Evolutionary conservation across 2,797 vertebrate species (phyloP).

Genomic region (Phoeniculus purpureus): DNA sequence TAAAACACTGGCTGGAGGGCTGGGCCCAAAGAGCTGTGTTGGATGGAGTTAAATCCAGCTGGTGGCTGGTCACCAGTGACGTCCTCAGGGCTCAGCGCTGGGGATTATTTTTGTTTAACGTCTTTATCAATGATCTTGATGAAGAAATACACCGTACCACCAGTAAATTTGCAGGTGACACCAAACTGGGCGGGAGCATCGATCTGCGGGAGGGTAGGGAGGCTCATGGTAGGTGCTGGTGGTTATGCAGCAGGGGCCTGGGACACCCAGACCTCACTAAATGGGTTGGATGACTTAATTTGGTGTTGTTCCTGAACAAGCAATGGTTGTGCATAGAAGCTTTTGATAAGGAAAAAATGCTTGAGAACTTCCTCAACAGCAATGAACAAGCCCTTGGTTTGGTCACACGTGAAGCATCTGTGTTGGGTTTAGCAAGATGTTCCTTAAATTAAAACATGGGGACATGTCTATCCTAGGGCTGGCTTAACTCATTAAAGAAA

Average conservation of each 20-base stretch:
- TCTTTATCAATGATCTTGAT: too few species aligned
- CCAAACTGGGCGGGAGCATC: too few species aligned
- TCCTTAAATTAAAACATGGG: background rate
- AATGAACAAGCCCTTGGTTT: background rate
- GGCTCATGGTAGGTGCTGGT: background rate
- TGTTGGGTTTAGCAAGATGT: background rate
- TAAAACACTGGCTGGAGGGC: too few species aligned
- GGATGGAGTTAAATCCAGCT: too few species aligned
- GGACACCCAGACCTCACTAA: background rate
- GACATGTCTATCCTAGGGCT: background rate
- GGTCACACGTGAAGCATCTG: background rate
- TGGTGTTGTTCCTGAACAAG: background rate
- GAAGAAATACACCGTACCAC: too few species aligned
- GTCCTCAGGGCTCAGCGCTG: too few species aligned
- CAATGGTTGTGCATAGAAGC: background rate
- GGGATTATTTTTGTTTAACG: too few species aligned
- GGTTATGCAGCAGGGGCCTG: background rate
- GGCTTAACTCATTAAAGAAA: background rate
- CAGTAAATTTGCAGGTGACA: too few species aligned
- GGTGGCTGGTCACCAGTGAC: too few species aligned
- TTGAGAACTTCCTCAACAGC: background rate
- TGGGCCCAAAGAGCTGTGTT: too few species aligned
- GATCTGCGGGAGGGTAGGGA: too few species aligned
- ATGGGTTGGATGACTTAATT: constrained; percentile 16
- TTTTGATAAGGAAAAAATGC: background rate